These are phyloP conservation scores for Diplodus puntazzo DNA, from an alignment of 2,797 vertebrate genomes.

Conservation along the genomic window DNA sequence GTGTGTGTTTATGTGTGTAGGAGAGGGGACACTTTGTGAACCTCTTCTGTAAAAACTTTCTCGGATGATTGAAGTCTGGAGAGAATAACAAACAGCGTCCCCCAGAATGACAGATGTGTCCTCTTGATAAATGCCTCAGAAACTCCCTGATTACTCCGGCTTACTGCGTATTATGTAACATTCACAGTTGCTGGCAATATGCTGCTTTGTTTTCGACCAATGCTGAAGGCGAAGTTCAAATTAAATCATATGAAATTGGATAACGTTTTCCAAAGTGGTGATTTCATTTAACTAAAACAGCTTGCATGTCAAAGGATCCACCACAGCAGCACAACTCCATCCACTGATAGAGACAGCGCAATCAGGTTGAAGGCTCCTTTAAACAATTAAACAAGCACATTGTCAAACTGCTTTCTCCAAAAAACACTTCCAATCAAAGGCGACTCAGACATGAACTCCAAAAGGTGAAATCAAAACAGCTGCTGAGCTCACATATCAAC, in stretches of 20 bases:
- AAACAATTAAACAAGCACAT: too few species aligned
- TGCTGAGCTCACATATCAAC: not conserved
- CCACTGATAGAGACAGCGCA: not conserved
- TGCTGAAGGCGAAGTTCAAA: not conserved
- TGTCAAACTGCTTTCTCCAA: too few species aligned
- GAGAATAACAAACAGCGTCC: conserved; percentile 85
- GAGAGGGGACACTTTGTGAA: conserved; percentile 80
- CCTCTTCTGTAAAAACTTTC: conserved; percentile 78
- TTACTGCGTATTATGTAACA: conserved; percentile 43
- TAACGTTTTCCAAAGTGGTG: not conserved
- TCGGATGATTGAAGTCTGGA: conserved; percentile 79
- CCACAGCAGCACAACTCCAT: not conserved
- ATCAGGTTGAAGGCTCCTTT: too few species aligned
- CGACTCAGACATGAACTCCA: too few species aligned
- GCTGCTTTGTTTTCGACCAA: conserved; percentile 6
- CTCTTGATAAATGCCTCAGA: conserved; percentile 80
- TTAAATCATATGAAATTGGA: not conserved
- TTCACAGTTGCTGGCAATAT: conserved; percentile 26
- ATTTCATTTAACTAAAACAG: not conserved
- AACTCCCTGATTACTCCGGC: conserved; percentile 62
- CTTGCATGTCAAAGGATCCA: not conserved
- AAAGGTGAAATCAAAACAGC: not conserved
- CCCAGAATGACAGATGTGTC: conserved; percentile 85
- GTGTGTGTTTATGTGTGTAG: conserved; percentile 76
- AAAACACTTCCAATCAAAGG: too few species aligned